Conservation (phyloP, 2,797 vertebrate species). For the Epinephelus awoara region DNA sequence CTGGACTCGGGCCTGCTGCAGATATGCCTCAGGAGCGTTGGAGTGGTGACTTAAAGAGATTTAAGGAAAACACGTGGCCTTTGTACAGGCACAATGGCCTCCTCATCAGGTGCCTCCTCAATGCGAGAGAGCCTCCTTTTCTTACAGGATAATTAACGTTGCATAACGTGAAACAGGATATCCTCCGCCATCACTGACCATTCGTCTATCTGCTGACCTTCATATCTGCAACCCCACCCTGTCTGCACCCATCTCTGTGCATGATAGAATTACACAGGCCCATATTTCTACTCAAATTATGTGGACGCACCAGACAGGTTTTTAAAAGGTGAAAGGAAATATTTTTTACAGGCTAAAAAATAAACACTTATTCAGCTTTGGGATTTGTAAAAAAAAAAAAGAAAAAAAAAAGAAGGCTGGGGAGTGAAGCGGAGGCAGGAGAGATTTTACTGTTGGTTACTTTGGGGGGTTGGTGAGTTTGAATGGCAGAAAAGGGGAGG, state of each 20-base stretch:
- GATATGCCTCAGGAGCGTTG: slow-evolving; percentile 43
- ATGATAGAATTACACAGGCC: slow-evolving; percentile 72
- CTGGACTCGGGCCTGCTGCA: slow-evolving; percentile 52
- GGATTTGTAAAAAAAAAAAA: slow-evolving; percentile 59
- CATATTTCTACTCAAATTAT: slow-evolving; percentile 62
- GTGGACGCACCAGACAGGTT: slow-evolving; percentile 44
- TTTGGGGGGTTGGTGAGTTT: slow-evolving; percentile 75
- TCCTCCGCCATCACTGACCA: slow-evolving; percentile 40
- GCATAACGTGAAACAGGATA: slow-evolving; percentile 54
- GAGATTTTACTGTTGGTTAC: slow-evolving; percentile 75
- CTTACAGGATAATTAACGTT: slow-evolving; percentile 49
- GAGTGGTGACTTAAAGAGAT: slow-evolving; percentile 60
- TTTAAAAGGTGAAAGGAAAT: slow-evolving; percentile 77
- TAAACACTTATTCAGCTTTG: slow-evolving; percentile 69
- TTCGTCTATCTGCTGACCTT: slow-evolving; percentile 54
- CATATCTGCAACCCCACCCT: slow-evolving; percentile 45
- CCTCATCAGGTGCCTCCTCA: slow-evolving; percentile 66
- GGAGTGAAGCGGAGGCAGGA: slow-evolving; percentile 51
- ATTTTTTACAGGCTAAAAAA: slow-evolving; percentile 76
- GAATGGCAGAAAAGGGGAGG: slow-evolving; percentile 80
- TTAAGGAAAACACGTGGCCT: slow-evolving; percentile 67
- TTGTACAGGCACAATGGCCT: slow-evolving; percentile 69
- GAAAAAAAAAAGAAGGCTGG: slow-evolving; percentile 34
- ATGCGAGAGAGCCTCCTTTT: slow-evolving; percentile 53
- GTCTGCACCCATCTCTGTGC: slow-evolving; percentile 21